A percentile compares a stretch with the other conserved stretches of the same genome.
Conservation (phyloP, 2,888 invertebrate genomes). For the Didymodactylos carnosus region DNA sequence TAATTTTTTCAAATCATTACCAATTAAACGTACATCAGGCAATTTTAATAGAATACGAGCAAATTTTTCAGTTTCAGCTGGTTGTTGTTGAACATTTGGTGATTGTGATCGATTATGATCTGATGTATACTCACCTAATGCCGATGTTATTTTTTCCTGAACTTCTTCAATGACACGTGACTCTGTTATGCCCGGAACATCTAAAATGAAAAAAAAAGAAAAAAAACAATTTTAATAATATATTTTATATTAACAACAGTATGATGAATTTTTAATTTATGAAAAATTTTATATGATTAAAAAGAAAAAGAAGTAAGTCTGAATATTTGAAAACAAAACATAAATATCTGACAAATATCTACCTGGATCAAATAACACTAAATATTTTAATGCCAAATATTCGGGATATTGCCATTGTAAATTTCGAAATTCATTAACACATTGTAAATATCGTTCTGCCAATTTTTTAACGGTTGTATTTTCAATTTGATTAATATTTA, state of each 20-base stretch:
- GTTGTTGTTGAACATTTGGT: background rate
- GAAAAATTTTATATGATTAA: too few species aligned
- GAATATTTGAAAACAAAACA: background rate
- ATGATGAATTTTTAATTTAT: too few species aligned
- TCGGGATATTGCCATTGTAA: constrained; percentile 6
- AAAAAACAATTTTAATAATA: too few species aligned
- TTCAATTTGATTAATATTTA: constrained; percentile 7
- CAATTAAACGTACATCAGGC: constrained; percentile 13
- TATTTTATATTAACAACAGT: too few species aligned
- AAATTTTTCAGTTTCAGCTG: constrained; percentile 7
- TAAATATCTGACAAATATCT: background rate
- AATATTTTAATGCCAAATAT: constrained; percentile 13
- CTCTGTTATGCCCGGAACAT: constrained; percentile 8
- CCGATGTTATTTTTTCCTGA: constrained; percentile 8
- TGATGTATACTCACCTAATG: constrained; percentile 11
- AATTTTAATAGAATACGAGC: constrained; percentile 10
- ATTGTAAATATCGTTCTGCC: constrained; percentile 5
- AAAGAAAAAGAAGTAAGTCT: too few species aligned
- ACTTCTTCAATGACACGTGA: constrained; percentile 11
- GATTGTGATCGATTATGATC: background rate
- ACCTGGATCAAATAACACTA: constrained; percentile 14
- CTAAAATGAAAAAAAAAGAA: background rate
- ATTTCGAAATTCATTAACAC: constrained; percentile 9
- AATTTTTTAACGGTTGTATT: constrained; percentile 9
- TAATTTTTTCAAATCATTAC: constrained; percentile 11